A percentile compares a stretch with the other conserved stretches of the same genome.
These are phyloP conservation scores for Torymus aiolomorphi DNA, from an alignment of 2,888 invertebrate genomes.

Conservation along the genomic window DNA sequence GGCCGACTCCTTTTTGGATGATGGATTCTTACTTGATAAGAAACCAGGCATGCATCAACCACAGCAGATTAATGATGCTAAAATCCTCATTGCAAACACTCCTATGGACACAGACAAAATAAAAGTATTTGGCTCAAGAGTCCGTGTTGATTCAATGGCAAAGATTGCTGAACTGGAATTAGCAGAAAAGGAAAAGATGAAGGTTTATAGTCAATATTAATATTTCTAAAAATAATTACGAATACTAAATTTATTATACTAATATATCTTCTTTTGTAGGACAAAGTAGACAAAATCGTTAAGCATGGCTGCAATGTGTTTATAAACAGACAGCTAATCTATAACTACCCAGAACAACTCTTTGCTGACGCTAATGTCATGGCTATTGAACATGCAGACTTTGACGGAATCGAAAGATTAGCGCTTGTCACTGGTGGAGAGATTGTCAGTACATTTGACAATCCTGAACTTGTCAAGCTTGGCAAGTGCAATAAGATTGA, in stretches of 20 bases:
- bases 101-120: slow-evolving; percentile 99
- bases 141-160: slow-evolving; percentile 93
- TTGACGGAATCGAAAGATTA: slow-evolving; percentile 98
- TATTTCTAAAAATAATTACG: not conserved
- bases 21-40: slow-evolving; percentile 96
- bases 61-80: slow-evolving; percentile 94
- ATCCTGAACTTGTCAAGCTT: slow-evolving; percentile 92
- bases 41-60: slow-evolving; percentile 99
- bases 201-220: slow-evolving; percentile 71
- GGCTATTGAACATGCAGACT: slow-evolving; percentile 99
- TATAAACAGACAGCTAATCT: slow-evolving; percentile 98
- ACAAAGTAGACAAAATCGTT: slow-evolving; percentile 97
- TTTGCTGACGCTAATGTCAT: slow-evolving; percentile 98
- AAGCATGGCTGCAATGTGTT: slow-evolving; percentile 97
- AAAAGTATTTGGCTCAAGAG: slow-evolving; percentile 97
- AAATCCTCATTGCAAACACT: slow-evolving; percentile 98
- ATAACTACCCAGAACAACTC: slow-evolving; percentile 99
- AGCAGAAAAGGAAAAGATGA: slow-evolving; percentile 99
- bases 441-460: slow-evolving; percentile 98
- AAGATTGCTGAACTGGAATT: slow-evolving; percentile 98
- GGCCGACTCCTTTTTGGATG: slow-evolving; percentile 96
- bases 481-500: slow-evolving; percentile 97
- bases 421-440: slow-evolving; percentile 98
- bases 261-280: slow-evolving; percentile 71
- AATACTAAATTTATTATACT: not conserved